Base-by-base conservation (phyloP, 2,888 invertebrate genomes). In the Troglohyphantes excavatus region DNA sequence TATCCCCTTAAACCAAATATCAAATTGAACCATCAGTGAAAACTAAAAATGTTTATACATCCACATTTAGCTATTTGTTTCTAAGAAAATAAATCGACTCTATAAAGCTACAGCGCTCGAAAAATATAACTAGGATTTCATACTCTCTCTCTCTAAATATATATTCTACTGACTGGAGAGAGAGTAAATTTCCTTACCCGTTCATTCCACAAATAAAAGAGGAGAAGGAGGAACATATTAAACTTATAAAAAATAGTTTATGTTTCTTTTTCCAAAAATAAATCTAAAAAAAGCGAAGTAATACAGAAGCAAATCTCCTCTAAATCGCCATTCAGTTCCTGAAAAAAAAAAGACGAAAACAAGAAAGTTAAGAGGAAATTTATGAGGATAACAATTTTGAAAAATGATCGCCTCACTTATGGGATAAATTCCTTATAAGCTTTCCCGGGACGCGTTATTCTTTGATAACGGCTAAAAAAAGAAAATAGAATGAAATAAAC, bases 361-460 rank as follows among this genome's bases (percentile, higher is more conserved):
- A 13, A 53, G 53, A n/a, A 53, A 53, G 53, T 53, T 53, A 53
- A 53, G 53, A 53, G n/a, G n/a, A 53, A 53, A 53, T 53, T n/a
- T 53, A 53, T n/a, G 53, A 17, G 53, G 53, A 13, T 17, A 53
- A 53, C 53, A 53, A 53, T 17, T 53, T 53, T 53, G 53, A 53
- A 53, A 53, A 53, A 53, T 53, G 53, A 53, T 53, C 17, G 17
- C n/a, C n/a, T n/a, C 53, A n/a, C 53, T 53, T 53, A n/a, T 17
- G n/a, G 53, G 53, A 53, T 53, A 53, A 53, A 53, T 53, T 53
- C n/a, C n/a, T 53, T n/a, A 53, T 13, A 13, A 53, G 13, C 17
- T 53, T 53, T 53, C n/a, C 1, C 1, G 5, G 17, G 53, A 13
- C 5, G n/a, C 17, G 53, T 53, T 53, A 53, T 53, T 53, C 17